These are phyloP conservation scores for Leptodactylus fallax DNA, from an alignment of 2,797 vertebrate species.

Conservation along the genomic window DNA sequence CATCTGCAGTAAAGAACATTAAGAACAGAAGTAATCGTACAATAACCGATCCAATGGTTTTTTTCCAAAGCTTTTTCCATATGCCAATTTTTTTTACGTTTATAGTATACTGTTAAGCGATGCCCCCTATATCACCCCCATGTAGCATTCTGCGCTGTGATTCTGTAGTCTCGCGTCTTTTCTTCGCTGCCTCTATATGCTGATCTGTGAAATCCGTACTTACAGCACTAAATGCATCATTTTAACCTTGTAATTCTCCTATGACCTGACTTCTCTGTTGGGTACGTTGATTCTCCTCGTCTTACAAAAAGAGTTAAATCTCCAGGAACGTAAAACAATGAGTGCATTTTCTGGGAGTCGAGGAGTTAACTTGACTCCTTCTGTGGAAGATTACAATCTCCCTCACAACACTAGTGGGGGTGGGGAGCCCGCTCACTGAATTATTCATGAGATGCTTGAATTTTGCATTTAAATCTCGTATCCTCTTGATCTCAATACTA, in stretches of 20 bases:
- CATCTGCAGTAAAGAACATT: neutral
- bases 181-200: neutral
- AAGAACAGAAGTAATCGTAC: neutral
- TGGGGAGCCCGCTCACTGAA: conserved; percentile 65
- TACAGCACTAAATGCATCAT: conserved; percentile 28
- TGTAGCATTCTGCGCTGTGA: neutral
- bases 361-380: conserved; percentile 55
- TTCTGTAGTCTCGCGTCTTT: neutral
- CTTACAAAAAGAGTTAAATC: conserved; percentile 39
- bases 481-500: conserved; percentile 80
- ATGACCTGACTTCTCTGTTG: conserved; percentile 18
- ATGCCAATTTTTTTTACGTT: neutral
- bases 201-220: conserved; percentile 1
- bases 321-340: conserved; percentile 35
- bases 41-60: neutral
- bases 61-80: neutral
- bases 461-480: conserved; percentile 81
- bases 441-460: conserved; percentile 78
- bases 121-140: neutral
- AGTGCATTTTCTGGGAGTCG: conserved; percentile 34
- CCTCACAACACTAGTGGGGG: conserved; percentile 41
- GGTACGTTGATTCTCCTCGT: neutral
- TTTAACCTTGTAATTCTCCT: conserved; percentile 34
- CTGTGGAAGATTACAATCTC: conserved; percentile 62
- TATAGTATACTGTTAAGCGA: neutral